phyloP scores from a whole-genome alignment of 2,113 vertebrate species.

The Hippocampus comes region DNA sequence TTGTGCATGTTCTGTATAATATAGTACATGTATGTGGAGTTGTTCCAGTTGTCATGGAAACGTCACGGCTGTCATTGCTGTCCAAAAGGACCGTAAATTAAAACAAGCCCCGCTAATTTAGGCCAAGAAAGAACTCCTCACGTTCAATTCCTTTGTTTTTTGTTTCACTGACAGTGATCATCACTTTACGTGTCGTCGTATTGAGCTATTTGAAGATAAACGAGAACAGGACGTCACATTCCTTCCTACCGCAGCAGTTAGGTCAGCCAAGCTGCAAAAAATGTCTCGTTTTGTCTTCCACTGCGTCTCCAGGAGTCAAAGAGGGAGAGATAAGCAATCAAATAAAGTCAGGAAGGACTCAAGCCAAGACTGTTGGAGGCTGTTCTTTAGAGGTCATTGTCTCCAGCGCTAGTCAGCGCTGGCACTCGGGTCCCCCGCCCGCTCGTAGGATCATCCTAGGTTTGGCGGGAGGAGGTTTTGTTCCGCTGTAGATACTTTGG shows the following conservation, averaged over 20 bases:
- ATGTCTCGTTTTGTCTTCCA: neutral
- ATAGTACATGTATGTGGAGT: neutral
- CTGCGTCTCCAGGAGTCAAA: neutral
- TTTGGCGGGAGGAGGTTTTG: conserved; percentile 28
- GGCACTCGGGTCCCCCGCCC: conserved; percentile 8
- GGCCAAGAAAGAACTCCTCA: neutral
- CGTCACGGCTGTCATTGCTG: neutral
- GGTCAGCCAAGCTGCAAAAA: neutral
- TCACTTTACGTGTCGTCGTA: conserved; percentile 18
- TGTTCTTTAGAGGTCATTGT: neutral
- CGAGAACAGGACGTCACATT: neutral
- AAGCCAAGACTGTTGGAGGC: neutral
- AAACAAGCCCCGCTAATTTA: neutral
- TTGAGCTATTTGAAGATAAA: conserved; percentile 18
- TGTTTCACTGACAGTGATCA: conserved; percentile 19
- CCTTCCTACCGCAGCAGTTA: neutral
- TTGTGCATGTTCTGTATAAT: neutral
- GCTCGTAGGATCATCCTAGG: conserved; percentile 24
- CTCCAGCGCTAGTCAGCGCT: conserved; percentile 17
- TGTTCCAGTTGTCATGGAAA: neutral
- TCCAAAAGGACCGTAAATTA: neutral
- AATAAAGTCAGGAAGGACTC: neutral
- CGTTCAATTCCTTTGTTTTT: neutral
- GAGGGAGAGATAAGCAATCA: neutral
- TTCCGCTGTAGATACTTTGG: conserved; percentile 29